Base-by-base conservation (phyloP, 2,113 vertebrate species). In the Seriola rivoliana region DNA sequence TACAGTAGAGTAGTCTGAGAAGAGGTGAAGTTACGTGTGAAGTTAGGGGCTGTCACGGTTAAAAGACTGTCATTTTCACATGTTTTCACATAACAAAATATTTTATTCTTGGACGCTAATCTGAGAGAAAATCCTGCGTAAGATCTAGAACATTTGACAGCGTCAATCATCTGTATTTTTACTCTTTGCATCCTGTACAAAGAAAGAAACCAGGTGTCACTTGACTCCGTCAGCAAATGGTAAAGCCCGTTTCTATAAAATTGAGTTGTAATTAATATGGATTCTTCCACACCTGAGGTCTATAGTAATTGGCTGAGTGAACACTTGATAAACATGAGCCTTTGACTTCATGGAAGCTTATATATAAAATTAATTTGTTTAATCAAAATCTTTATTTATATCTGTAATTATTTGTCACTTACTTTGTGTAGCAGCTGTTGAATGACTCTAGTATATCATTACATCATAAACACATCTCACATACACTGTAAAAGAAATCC, bases 301-400 rank as follows among this genome's bases (percentile, higher is more conserved):
- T 86, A 76, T 6, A 36, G 34, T 36, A 36, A 88, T 81, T 81
- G 78, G 42, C 65, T 75, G 58, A 79, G 78, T 86, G 74, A 46
- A 6, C 64, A 74, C 42, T 19, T 83, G 77, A 85, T 88, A 16
- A 83, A 81, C 70, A 59, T 40, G 72, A 29, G 29, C 2, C 29
- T 29, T 29, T 5, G 70, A 87, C 70, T 52, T 55, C 14, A 65
- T 11, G 3, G 21, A n/a, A 69, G 55, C 79, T 81, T 21, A 73
- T 66, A 44, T 16, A 32, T 29, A 38, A 71, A 65, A 55, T 59
- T 0, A 54, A 76, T 74, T 80, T 14, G 72, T 70, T 71, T 69
- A 65, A 85, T 85, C 8, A 7, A 80, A 55, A 73, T 81, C 25
- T 75, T 42, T 50, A 64, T 65, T 85, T 40, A 48, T 1, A 55